phyloP scores from a whole-genome alignment of 2,113 vertebrate species.

The Poicephalus meyeri region DNA sequence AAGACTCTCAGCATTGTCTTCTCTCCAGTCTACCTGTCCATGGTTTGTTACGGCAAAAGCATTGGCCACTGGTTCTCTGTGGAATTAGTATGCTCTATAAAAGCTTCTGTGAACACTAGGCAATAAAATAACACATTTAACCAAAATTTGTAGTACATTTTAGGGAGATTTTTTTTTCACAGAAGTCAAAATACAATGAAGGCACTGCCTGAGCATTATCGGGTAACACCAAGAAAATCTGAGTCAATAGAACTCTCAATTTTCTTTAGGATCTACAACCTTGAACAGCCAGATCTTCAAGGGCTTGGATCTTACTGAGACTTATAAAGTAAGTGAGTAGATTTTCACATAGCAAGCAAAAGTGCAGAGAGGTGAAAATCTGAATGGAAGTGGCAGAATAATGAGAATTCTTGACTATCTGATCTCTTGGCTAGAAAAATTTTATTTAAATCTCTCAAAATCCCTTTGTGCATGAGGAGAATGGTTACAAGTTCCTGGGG shows the following conservation, averaged over 20 bases:
- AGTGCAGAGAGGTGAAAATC: neutral
- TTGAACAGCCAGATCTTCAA: neutral
- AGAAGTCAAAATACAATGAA: neutral
- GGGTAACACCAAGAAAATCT: neutral
- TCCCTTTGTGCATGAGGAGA: neutral
- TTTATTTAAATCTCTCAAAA: neutral
- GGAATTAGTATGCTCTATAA: neutral
- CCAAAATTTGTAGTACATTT: neutral
- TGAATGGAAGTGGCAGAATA: neutral
- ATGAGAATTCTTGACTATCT: neutral
- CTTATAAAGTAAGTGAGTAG: neutral
- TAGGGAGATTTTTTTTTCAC: neutral
- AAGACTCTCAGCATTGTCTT: neutral
- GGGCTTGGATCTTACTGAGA: neutral
- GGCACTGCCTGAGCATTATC: neutral
- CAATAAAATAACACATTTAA: neutral
- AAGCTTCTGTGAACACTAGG: neutral
- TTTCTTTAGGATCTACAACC: neutral
- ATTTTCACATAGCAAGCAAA: conserved; percentile 9
- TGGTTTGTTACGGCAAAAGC: neutral
- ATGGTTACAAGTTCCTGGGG: neutral
- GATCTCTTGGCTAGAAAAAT: neutral
- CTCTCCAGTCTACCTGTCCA: neutral
- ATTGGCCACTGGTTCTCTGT: neutral
- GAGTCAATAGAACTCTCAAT: neutral